Conservation (phyloP, 2,888 invertebrate genomes). For the Muschampia plurimacula region DNA sequence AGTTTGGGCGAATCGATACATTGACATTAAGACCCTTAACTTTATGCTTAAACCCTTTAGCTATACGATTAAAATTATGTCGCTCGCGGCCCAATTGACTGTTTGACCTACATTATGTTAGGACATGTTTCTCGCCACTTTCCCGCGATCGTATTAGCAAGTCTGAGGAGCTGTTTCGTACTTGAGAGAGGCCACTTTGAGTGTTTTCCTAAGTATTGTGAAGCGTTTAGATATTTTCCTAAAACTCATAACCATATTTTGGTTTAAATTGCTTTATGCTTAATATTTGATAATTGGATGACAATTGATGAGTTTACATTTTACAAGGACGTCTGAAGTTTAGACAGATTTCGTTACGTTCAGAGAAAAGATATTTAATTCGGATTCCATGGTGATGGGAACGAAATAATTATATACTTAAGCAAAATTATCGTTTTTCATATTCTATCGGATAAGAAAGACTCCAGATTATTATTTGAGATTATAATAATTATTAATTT, state of each 20-base stretch:
- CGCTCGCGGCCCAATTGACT: slow-evolving; percentile 13
- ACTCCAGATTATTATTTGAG: too few relatives aligned
- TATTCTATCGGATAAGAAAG: too few relatives aligned
- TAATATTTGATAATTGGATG: too few relatives aligned
- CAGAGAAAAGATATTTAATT: too few relatives aligned
- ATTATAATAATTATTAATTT: too few relatives aligned
- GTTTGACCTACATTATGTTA: slow-evolving; percentile 23
- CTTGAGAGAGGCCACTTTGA: slow-evolving; percentile 2
- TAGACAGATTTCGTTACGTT: too few relatives aligned
- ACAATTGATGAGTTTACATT: too few relatives aligned
- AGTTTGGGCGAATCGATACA: slow-evolving; percentile 18
- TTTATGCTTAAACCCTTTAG: slow-evolving; percentile 15
- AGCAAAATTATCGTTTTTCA: too few relatives aligned
- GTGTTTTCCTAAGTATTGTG: neutral
- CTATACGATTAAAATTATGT: neutral
- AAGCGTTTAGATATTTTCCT: neutral
- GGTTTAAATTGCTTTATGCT: neutral
- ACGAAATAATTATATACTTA: too few relatives aligned
- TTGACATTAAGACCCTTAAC: slow-evolving; percentile 4
- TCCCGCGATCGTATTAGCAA: slow-evolving; percentile 13
- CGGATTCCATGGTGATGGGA: too few relatives aligned
- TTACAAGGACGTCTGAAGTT: too few relatives aligned
- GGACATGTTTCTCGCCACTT: neutral
- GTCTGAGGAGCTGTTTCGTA: neutral
- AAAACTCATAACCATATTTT: neutral